Evolutionary conservation across 2,113 vertebrate species (phyloP).

Genomic region (Phalacrocorax carbo): DNA sequence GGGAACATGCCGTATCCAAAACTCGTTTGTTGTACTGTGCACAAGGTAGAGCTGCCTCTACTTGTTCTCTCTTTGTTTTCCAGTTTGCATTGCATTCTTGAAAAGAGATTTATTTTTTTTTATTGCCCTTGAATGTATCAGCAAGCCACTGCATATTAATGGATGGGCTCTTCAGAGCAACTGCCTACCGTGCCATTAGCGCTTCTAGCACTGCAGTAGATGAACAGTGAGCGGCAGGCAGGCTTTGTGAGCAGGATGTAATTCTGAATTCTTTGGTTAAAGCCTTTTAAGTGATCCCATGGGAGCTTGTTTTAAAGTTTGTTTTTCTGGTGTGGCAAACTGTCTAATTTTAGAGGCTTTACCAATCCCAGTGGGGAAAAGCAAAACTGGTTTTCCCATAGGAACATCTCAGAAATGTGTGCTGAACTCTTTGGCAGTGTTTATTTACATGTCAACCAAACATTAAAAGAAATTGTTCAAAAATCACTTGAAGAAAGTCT

Average conservation of each 20-base stretch:
- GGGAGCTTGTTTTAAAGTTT: background rate
- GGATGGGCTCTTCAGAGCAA: fast-evolving
- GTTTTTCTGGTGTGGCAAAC: background rate
- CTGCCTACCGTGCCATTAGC: fast-evolving
- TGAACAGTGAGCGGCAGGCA: background rate
- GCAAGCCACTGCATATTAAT: fast-evolving
- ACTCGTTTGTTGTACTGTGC: background rate
- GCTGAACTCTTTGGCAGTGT: background rate
- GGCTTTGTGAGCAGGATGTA: background rate
- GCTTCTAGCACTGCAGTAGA: fast-evolving
- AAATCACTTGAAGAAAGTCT: background rate
- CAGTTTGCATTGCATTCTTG: background rate
- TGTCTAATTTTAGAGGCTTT: conserved; percentile 9
- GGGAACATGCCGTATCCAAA: background rate
- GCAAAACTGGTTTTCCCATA: conserved; percentile 4
- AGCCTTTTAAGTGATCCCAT: background rate
- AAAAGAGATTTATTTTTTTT: background rate
- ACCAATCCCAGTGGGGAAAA: background rate
- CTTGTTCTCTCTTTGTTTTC: background rate
- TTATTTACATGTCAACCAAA: background rate
- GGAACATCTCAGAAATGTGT: background rate
- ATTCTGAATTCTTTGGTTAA: background rate
- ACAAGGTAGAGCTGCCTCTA: background rate
- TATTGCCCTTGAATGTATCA: background rate
- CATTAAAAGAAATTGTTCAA: background rate